A percentile compares a stretch with the other conserved stretches of the same genome.
Conservation (phyloP, 2,888 invertebrate species). For the Schizotus pectinicornis region DNA sequence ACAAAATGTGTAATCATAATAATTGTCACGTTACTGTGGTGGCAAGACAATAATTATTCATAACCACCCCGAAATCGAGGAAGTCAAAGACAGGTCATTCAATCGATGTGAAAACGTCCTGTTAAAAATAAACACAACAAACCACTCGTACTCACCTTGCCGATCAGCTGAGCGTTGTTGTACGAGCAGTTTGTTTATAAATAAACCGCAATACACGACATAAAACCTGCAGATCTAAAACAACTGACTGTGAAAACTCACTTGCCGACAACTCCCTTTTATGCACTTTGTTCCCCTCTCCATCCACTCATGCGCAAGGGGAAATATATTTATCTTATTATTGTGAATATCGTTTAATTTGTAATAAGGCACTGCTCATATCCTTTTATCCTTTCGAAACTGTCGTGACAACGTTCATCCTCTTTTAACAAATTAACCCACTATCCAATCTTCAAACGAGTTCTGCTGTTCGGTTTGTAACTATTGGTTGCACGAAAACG, state of each 20-base stretch:
- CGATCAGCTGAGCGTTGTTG: slow-evolving; percentile 25
- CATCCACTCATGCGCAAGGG: slow-evolving; percentile 26
- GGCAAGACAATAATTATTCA: not conserved
- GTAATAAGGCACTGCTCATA: no score
- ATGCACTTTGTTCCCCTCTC: slow-evolving; percentile 26
- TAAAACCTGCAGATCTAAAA: slow-evolving; percentile 19
- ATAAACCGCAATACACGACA: slow-evolving; percentile 21
- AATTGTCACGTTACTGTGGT: no score
- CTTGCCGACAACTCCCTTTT: slow-evolving; percentile 26
- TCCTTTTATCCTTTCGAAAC: no score
- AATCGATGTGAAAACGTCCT: not conserved
- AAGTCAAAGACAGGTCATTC: not conserved
- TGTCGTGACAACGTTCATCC: no score
- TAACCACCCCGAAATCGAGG: not conserved
- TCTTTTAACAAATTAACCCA: no score
- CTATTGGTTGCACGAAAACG: no score
- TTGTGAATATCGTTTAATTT: slow-evolving; percentile 6
- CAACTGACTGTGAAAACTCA: slow-evolving; percentile 25
- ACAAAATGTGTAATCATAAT: no score
- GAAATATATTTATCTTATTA: slow-evolving; percentile 9
- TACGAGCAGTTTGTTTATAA: slow-evolving; percentile 21
- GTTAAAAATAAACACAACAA: not conserved
- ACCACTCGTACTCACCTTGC: slow-evolving; percentile 19
- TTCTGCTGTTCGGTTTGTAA: no score
- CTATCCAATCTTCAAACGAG: no score